Evolutionary conservation across 2,113 vertebrate species (phyloP).

Genomic region (Myocastor coypus): DNA sequence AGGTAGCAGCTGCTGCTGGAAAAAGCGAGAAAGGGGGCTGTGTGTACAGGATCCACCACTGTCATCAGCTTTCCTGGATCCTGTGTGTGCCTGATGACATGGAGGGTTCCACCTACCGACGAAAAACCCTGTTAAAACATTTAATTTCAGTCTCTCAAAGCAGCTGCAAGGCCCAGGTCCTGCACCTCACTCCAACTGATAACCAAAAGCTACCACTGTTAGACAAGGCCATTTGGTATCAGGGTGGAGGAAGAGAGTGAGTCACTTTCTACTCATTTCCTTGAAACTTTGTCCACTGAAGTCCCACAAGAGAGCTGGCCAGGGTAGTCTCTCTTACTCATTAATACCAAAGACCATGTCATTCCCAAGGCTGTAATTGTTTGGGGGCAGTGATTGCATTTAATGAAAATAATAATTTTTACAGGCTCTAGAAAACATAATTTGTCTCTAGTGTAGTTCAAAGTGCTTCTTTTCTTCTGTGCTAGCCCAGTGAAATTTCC

Average conservation of each 20-base stretch:
- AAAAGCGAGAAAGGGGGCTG: constrained; percentile 8
- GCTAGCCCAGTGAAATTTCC: constrained; percentile 55
- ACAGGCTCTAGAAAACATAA: background rate
- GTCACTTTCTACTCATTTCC: constrained; percentile 33
- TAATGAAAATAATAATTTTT: constrained; percentile 60
- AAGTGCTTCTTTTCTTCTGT: constrained; percentile 48
- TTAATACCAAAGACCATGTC: constrained; percentile 31
- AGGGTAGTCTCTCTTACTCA: background rate
- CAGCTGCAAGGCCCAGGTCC: background rate
- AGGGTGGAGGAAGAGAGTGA: background rate
- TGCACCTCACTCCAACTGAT: background rate
- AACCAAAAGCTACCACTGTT: background rate
- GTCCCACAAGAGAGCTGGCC: constrained; percentile 6
- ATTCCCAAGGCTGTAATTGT: constrained; percentile 36
- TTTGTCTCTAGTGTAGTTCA: background rate
- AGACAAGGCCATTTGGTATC: background rate
- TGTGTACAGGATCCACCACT: background rate
- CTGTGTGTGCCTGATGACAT: background rate
- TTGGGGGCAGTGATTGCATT: constrained; percentile 35
- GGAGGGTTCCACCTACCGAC: constrained; percentile 43
- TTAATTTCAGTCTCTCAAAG: constrained; percentile 33
- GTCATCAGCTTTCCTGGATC: constrained; percentile 33
- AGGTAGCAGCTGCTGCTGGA: background rate
- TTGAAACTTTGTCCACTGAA: constrained; percentile 39
- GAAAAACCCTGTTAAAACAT: background rate